Evolutionary conservation across 64 coral and sea anemone species (phyloP), one percentile per base, ranked within the genome.

Genomic region (Montipora cactus): DNA sequence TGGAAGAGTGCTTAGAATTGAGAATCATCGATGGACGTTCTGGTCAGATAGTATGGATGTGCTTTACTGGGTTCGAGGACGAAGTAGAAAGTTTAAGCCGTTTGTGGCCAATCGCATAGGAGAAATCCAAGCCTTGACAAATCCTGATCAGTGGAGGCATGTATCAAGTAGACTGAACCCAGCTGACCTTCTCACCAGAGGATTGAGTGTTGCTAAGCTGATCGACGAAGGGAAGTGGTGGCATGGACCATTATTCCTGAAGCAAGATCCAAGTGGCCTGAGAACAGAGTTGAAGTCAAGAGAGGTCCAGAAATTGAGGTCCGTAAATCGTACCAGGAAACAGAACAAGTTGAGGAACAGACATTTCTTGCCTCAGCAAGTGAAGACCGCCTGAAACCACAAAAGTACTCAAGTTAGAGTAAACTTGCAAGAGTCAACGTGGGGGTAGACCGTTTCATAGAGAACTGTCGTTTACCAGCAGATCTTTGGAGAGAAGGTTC

Each of bases 111-210:
- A 23, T 23, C 23, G 23, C 23, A 23, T 23, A 23, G 23, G 23
- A 23, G 23, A 23, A 23, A 23, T 23, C 23, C 23, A 23, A 23
- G 23, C 23, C 23, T 23, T 23, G 23, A 23, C 23, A 23, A 23
- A 23, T 23, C 23, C 23, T 23, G 23, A 23, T 23, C 23, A 23
- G 23, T 23, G 23, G 23, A 23, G 23, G 23, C 23, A 23, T 23
- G 52, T 88, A 11, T 62, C 77, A 20, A 89, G 49, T 7, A 53
- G 79, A 57, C 22, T 47, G 44, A 87, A 93, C 59, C 92, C 83
- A 74, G 92, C 92, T 15, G 83, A 93, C 67, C 57, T 72, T 59
- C 68, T 88, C 58, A 94, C 76, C 21, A 87, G 92, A 77, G 92
- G 92, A n/a, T 45, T 66, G 47, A 81, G 50, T 58, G 52, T 83